phyloP scores from a whole-genome alignment of 2,797 vertebrate species.

The Coilia nasus region DNA sequence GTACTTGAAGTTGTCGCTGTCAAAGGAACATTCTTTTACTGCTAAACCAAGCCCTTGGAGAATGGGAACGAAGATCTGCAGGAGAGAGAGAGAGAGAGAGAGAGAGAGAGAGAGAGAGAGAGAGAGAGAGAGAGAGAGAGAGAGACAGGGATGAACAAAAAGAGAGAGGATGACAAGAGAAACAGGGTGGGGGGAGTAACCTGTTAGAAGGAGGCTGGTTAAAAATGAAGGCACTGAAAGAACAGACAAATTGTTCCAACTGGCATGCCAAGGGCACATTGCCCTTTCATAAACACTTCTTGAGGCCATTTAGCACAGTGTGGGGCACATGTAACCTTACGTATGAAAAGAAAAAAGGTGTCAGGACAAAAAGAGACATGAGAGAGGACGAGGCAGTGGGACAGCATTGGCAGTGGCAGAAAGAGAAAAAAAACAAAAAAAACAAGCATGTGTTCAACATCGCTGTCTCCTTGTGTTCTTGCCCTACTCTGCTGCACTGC shows the following conservation, averaged over 20 bases:
- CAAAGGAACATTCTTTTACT: conserved; percentile 97
- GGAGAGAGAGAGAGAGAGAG: neutral
- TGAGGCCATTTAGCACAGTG: neutral
- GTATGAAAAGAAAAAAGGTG: neutral
- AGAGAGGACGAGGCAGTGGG: neutral
- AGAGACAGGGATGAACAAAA: too few relatives aligned
- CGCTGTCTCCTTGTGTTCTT: neutral
- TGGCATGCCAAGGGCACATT: neutral
- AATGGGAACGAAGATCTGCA: conserved; percentile 96
- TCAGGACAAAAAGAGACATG: neutral
- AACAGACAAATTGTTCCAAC: neutral
- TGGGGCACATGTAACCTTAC: neutral
- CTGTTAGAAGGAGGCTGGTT: neutral
- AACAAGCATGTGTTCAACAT: conserved; percentile 31
- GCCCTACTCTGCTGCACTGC: conserved; percentile 21
- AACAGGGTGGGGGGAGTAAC: neutral
- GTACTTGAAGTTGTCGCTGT: conserved; percentile 98
- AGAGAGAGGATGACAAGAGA: neutral
- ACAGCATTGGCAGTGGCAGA: too few relatives aligned
- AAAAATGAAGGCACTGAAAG: neutral
- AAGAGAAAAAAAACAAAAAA: neutral
- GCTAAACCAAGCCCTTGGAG: conserved; percentile 92
- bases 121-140: too few relatives aligned
- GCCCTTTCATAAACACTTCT: conserved; percentile 8
- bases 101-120: too few relatives aligned